These are phyloP conservation scores for Synergus laeviventris DNA, from an alignment of 2,888 invertebrate genomes.

Conservation along the genomic window DNA sequence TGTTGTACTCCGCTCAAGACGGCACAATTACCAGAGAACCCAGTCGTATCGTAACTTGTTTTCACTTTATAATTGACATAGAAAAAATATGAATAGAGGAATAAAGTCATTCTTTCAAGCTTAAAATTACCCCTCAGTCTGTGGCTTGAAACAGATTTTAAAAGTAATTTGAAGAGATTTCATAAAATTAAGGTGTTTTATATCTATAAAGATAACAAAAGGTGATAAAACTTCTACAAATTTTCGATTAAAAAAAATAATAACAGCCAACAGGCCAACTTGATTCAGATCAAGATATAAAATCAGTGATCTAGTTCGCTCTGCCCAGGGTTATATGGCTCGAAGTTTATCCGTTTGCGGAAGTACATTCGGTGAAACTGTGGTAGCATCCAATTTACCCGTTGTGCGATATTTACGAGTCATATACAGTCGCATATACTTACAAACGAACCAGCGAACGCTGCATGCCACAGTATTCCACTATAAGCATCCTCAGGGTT, in stretches of 20 bases:
- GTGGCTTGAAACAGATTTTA: no score
- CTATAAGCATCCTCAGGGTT: constrained; percentile 13
- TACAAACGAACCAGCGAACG: constrained; percentile 36
- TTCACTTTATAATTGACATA: neutral
- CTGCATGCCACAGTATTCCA: constrained; percentile 43
- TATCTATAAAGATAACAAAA: neutral
- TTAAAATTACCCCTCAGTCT: neutral
- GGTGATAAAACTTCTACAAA: neutral
- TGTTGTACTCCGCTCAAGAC: constrained; percentile 19
- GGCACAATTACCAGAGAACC: constrained; percentile 15
- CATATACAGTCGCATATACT: constrained; percentile 47
- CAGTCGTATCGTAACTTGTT: constrained; percentile 1
- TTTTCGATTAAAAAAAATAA: neutral
- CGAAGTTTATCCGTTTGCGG: constrained; percentile 51
- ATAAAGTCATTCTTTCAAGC: neutral
- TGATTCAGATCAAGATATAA: neutral
- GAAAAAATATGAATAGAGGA: neutral
- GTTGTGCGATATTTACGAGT: constrained; percentile 58
- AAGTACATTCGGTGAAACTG: constrained; percentile 47
- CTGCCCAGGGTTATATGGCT: constrained; percentile 5
- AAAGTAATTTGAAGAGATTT: no score
- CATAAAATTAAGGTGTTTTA: neutral
- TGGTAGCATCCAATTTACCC: constrained; percentile 57
- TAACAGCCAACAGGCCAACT: neutral
- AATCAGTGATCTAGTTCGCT: neutral